Evolutionary conservation across 2,797 vertebrate species (phyloP).

Genomic region (Tapera naevia): DNA sequence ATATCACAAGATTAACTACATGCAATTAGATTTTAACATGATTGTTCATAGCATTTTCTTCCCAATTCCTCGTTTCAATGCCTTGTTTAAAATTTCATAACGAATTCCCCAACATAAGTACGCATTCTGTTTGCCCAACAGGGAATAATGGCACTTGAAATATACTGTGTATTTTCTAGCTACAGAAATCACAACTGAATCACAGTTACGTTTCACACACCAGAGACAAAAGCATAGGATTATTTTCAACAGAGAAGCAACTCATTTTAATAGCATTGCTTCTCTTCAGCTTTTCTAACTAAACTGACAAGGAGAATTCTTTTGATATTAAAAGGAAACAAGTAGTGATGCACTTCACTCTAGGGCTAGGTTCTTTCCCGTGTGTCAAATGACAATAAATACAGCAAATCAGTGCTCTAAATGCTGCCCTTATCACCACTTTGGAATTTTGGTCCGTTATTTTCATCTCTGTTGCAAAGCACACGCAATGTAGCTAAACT

Average conservation of each 20-base stretch:
- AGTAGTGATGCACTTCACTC: not conserved
- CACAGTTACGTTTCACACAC: not conserved
- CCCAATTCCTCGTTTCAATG: not conserved
- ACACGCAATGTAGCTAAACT: not conserved
- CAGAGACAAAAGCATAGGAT: not conserved
- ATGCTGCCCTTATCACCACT: not conserved
- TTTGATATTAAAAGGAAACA: not conserved
- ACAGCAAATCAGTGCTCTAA: not conserved
- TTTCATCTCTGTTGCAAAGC: constrained; percentile 8
- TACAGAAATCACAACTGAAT: not conserved
- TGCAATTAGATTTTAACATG: not conserved
- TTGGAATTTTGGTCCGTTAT: not conserved
- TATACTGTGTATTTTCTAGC: not conserved
- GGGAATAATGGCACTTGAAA: not conserved
- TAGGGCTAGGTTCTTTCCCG: not conserved
- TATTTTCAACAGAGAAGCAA: not conserved
- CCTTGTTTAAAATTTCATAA: not conserved
- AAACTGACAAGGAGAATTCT: not conserved
- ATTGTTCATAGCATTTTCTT: not conserved
- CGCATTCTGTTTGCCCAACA: not conserved
- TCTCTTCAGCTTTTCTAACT: not conserved
- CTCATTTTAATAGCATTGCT: not conserved
- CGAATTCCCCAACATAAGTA: not conserved
- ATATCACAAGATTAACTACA: not conserved
- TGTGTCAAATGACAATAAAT: not conserved